These are phyloP conservation scores for Perca schrenkii DNA, from an alignment of 2,113 vertebrate species.

Conservation along the genomic window DNA sequence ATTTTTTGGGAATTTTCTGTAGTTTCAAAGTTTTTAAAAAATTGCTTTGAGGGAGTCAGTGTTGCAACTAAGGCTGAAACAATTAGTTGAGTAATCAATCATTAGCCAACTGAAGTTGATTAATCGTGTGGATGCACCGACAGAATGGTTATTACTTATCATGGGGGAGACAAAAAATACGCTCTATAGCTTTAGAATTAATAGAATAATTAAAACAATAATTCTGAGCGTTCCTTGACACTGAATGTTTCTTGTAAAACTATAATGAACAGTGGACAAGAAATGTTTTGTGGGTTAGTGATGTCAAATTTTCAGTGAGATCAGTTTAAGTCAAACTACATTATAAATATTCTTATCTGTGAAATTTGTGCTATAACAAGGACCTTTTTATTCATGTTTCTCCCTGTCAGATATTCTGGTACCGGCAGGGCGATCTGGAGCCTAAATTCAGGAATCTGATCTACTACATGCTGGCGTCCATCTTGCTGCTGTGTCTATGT, in stretches of 20 bases:
- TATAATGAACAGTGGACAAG: neutral
- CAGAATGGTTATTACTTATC: no score
- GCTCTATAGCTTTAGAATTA: no score
- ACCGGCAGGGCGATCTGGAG: conserved; percentile 97
- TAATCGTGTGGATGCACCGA: no score
- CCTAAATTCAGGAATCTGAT: conserved; percentile 98
- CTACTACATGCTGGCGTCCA: conserved; percentile 95
- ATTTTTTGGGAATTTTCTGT: no score
- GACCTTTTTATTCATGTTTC: neutral
- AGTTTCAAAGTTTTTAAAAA: no score
- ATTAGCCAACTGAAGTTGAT: no score
- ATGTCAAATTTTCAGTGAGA: neutral
- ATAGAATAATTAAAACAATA: neutral
- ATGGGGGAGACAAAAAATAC: no score
- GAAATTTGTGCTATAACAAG: neutral
- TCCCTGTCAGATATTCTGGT: conserved; percentile 93
- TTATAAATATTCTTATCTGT: neutral
- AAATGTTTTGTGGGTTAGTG: neutral
- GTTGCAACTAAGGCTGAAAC: no score
- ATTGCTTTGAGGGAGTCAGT: no score
- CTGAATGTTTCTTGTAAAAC: neutral
- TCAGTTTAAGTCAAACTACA: neutral
- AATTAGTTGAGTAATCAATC: no score
- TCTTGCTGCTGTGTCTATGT: conserved; percentile 97
- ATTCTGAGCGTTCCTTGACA: neutral